Evolutionary conservation across 2,113 vertebrate genomes (phyloP), one percentile per base, ranked within the genome.

Genomic region (Neoarius graeffei): DNA sequence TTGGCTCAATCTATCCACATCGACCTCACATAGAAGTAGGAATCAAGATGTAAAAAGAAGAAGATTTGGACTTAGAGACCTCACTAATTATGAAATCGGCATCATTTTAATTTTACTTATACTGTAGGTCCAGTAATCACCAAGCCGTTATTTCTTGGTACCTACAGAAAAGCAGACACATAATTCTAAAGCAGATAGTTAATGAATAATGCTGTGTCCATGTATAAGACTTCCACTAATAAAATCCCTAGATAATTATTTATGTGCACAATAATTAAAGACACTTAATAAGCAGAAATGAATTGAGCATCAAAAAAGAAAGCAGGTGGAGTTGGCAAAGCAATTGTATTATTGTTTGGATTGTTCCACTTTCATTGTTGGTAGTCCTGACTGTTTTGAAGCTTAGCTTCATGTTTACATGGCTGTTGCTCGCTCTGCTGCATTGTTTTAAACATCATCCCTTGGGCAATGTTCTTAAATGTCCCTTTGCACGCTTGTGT

Each of bases 401-500:
- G 76, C 74, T 56, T 86, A 74, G 76, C 52, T 23, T 81, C 59
- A 56, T 87, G 85, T 90, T 74, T 87, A 83, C 80, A 27, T 14
- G 54, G 54, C 62, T 82, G 79, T 90, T 89, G 82, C 79, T 85
- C 50, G 10, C 23, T 30, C 20, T 84, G 83, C 74, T 85, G 85
- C 77, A 76, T 82, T 87, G 87, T 90, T 66, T 90, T 88, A 82
- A 88, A 88, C 74, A 84, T 30, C 4, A 5, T 81, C 90, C 85
- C 88, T 79, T 42, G 77, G 90, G 88, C 79, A 59, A 83, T 35
- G 83, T 80, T 86, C 83, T 85, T 87, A 87, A 89, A 89, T 73
- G 90, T 91, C 83, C 83, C 88, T 83, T 83, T 89, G 83, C 88
- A 89, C 83, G 5, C 77, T 71, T 82, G 77, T 85, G 85, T 88